Evolutionary conservation across 2,888 invertebrate genomes (phyloP).

Genomic region (Acrobasis suavella): DNA sequence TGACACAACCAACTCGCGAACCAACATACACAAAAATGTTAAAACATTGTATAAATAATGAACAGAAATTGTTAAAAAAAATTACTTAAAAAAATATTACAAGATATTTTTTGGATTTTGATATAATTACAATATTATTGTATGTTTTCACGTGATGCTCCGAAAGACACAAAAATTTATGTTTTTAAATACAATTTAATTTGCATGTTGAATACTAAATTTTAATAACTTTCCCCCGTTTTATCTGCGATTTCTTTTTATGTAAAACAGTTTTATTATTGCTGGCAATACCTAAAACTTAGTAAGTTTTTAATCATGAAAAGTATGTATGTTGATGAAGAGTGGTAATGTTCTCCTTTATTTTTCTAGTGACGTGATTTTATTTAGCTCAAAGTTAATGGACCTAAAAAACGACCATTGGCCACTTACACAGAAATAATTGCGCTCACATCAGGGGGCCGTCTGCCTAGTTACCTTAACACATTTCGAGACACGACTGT

Average conservation of each 20-base stretch:
- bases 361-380: not conserved
- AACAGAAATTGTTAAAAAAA: too few species aligned
- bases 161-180: too few species aligned
- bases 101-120: too few species aligned
- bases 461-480: not conserved
- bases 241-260: not conserved
- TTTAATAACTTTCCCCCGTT: too few species aligned
- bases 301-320: not conserved
- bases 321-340: not conserved
- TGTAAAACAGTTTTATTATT: constrained; percentile 8
- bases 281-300: constrained; percentile 2
- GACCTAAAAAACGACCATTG: not conserved
- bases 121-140: too few species aligned
- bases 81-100: too few species aligned
- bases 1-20: not conserved
- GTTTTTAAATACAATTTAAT: too few species aligned
- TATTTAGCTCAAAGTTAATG: not conserved
- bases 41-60: too few species aligned
- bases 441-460: too few species aligned
- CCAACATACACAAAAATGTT: constrained; percentile 4
- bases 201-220: too few species aligned
- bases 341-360: not conserved
- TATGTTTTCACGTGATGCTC: too few species aligned
- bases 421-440: not conserved
- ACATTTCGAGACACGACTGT: too few species aligned